Evolutionary conservation across 1,140 invertebrate species (phyloP).

Genomic region (Coptotermes formosanus): DNA sequence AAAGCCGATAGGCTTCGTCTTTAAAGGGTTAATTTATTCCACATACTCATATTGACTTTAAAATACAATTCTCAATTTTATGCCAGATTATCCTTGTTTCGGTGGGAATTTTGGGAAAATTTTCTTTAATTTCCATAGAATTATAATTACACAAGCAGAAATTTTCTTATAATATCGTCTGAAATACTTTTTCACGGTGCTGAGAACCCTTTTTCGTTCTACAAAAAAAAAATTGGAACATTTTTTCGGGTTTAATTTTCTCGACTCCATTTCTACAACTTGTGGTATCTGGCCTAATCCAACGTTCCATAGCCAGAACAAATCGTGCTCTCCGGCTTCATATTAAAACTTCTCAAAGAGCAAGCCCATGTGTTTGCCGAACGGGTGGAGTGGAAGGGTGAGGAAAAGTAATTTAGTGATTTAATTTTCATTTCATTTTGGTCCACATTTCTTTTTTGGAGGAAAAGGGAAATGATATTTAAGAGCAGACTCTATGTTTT

Average conservation of each 20-base stretch:
- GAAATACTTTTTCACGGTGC: not conserved
- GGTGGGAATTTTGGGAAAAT: not conserved
- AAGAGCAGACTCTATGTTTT: not conserved
- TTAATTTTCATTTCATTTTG: constrained; percentile 18
- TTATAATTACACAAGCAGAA: not conserved
- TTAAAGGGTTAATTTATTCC: too few species aligned
- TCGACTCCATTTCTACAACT: constrained; percentile 10
- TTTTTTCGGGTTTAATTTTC: constrained; percentile 14
- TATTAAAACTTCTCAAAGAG: constrained; percentile 17
- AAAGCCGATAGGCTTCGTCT: too few species aligned
- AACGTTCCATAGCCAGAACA: not conserved
- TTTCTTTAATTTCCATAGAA: not conserved
- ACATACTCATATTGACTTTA: not conserved
- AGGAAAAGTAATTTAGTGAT: constrained; percentile 14
- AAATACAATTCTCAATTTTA: not conserved
- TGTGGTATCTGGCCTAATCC: constrained; percentile 10
- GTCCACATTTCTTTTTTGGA: constrained; percentile 1
- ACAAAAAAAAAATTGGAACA: not conserved
- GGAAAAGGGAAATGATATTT: not conserved
- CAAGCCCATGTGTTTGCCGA: constrained; percentile 8
- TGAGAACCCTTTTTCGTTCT: not conserved
- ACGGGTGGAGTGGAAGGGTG: not conserved
- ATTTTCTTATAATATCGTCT: not conserved
- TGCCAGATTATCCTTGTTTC: not conserved
- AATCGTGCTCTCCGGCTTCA: not conserved